Evolutionary conservation across 2,888 invertebrate species (phyloP).

Genomic region (Ochropleura leucogaster): DNA sequence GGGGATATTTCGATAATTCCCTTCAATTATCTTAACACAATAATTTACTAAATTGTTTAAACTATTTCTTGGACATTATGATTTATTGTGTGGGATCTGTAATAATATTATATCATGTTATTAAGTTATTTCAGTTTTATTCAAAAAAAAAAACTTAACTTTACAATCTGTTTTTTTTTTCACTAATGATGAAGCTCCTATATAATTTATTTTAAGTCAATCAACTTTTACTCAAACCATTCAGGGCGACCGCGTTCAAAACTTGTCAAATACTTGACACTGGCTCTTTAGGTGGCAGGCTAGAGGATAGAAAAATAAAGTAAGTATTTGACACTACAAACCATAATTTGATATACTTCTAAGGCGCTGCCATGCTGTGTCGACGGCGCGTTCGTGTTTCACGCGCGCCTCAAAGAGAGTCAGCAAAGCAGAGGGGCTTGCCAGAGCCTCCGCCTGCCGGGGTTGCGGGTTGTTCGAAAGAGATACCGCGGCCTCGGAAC

Average conservation of each 20-base stretch:
- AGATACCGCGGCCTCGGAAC: no score
- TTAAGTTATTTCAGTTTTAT: background rate
- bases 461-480: no score
- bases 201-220: background rate
- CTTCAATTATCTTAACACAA: constrained; percentile 50
- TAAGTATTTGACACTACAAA: no score
- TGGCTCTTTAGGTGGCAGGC: no score
- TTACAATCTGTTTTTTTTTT: background rate
- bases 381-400: no score
- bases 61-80: constrained; percentile 43
- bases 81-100: constrained; percentile 47
- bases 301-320: no score
- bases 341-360: no score
- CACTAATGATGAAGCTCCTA: background rate
- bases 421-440: no score
- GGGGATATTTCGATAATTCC: constrained; percentile 48
- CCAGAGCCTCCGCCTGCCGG: no score
- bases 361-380: no score
- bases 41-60: constrained; percentile 54
- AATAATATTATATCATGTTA: background rate
- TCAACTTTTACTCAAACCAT: background rate
- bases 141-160: background rate
- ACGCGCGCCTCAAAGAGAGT: no score
- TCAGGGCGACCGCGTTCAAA: background rate
- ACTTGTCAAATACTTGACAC: no score